These are phyloP conservation scores for Sebastes dallii DNA, from an alignment of 2,797 vertebrate species.

Conservation along the genomic window DNA sequence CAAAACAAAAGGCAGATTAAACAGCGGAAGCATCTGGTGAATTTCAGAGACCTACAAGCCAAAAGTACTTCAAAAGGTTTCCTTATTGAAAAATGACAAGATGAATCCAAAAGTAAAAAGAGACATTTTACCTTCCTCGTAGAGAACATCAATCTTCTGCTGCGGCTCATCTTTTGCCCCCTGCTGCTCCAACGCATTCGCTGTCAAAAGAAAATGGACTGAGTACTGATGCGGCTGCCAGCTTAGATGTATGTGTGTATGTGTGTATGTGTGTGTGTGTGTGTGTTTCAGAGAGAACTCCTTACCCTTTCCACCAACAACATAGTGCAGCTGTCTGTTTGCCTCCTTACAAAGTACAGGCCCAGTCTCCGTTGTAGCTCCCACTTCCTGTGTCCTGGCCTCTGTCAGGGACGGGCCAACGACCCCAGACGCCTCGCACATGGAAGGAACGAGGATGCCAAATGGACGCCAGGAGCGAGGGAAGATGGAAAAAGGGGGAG, in stretches of 20 bases:
- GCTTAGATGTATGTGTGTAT: not conserved
- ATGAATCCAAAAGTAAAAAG: not conserved
- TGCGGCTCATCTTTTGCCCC: not conserved
- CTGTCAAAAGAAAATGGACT: constrained; percentile 13
- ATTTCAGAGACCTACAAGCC: not conserved
- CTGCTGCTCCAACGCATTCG: constrained; percentile 8
- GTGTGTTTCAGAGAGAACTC: not conserved
- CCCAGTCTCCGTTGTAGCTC: not conserved
- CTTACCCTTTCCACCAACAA: constrained; percentile 11
- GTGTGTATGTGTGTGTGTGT: not conserved
- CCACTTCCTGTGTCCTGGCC: not conserved
- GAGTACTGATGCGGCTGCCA: not conserved
- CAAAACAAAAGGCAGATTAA: not conserved
- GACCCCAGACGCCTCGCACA: not conserved
- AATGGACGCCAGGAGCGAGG: not conserved
- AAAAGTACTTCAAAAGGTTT: not conserved
- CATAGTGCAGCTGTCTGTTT: not conserved
- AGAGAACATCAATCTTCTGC: not conserved
- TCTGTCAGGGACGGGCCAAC: not conserved
- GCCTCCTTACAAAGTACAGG: not conserved
- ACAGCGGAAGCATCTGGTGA: not conserved
- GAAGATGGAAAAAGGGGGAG: not conserved
- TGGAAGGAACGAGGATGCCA: not conserved
- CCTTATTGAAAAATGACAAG: not conserved
- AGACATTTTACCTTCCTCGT: constrained; percentile 22